Evolutionary conservation across 2,888 invertebrate genomes (phyloP).

Genomic region (Plutella xylostella): DNA sequence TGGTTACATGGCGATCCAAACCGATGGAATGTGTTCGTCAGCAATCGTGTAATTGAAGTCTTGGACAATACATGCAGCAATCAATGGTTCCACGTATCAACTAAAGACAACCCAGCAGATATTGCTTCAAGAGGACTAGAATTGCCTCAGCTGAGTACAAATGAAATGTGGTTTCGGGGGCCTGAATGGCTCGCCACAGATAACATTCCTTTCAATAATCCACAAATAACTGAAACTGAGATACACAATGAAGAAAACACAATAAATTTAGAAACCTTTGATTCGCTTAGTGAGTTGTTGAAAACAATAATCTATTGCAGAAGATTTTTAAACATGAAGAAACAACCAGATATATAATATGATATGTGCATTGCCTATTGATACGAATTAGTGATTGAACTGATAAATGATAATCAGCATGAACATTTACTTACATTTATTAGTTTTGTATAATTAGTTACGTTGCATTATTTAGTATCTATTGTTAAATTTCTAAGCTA

Average conservation of each 20-base stretch:
- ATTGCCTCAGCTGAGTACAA: too few species aligned
- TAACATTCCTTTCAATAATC: not conserved
- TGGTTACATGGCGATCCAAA: not conserved
- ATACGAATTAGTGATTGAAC: too few species aligned
- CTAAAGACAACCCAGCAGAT: too few species aligned
- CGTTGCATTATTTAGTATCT: not conserved
- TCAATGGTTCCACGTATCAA: too few species aligned
- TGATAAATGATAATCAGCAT: too few species aligned
- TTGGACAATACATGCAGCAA: too few species aligned
- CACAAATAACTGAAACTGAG: slow-evolving; percentile 7
- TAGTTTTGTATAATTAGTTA: not conserved
- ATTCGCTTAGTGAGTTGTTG: slow-evolving; percentile 10
- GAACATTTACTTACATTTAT: not conserved
- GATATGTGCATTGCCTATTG: not conserved
- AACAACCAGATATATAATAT: too few species aligned
- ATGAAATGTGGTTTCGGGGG: too few species aligned
- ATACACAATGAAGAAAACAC: slow-evolving; percentile 6
- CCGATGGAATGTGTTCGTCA: not conserved
- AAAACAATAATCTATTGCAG: slow-evolving; percentile 13
- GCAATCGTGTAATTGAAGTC: too few species aligned
- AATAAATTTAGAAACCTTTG: slow-evolving; percentile 11
- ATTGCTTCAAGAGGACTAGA: too few species aligned
- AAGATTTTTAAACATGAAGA: slow-evolving; percentile 17
- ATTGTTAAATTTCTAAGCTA: too few species aligned
- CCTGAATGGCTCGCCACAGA: too few species aligned